phyloP scores from a whole-genome alignment of 2,113 vertebrate species.

The Callospermophilus lateralis region DNA sequence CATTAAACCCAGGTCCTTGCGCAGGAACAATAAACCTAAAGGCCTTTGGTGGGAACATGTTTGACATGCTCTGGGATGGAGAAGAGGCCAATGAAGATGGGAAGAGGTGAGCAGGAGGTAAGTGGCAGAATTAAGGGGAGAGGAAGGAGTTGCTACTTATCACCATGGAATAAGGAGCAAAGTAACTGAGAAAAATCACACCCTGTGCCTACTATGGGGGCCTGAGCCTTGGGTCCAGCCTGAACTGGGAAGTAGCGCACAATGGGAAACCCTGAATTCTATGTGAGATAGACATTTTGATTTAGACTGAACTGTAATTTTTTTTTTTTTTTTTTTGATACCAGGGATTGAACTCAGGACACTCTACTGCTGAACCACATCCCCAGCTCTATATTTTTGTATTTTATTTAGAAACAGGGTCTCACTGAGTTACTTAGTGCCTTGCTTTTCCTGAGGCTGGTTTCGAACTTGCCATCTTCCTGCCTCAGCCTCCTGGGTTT shows the following conservation, averaged over 20 bases:
- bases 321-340: too few relatives aligned
- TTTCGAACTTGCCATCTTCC: too few relatives aligned
- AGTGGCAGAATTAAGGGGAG: background rate
- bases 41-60: background rate
- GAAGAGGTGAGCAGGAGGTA: background rate
- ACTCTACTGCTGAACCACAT: too few relatives aligned
- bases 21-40: background rate
- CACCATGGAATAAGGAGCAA: background rate
- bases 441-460: too few relatives aligned
- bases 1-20: background rate
- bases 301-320: background rate
- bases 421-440: too few relatives aligned
- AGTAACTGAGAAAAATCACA: background rate
- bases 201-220: accelerated
- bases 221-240: background rate
- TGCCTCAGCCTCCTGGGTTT: too few relatives aligned
- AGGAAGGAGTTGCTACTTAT: background rate
- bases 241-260: background rate
- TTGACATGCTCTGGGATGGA: background rate
- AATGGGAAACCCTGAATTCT: background rate
- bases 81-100: background rate
- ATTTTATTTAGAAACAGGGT: too few relatives aligned
- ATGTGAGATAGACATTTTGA: background rate
- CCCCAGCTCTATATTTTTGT: too few relatives aligned
- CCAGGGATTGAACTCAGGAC: too few relatives aligned